Evolutionary conservation across 2,113 vertebrate genomes (phyloP), one percentile per base, ranked within the genome.

Genomic region (Eurystomus gularis): DNA sequence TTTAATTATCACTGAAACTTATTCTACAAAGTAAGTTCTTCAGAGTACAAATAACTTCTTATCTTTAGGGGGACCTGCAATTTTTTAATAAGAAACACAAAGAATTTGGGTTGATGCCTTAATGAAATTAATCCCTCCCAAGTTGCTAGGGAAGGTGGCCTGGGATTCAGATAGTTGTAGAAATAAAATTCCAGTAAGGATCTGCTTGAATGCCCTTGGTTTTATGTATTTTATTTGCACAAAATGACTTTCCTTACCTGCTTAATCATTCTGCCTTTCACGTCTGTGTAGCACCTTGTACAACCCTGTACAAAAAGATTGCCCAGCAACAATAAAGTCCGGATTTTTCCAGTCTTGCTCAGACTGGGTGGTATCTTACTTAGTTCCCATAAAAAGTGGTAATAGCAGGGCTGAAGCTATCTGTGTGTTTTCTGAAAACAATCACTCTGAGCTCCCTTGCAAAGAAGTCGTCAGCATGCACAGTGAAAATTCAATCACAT

Each of bases 1-100:
- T 92, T 97, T 97, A 97, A 98, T 96, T 97, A 96, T 94, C 66
- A 82, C 94, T 92, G 62, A 96, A 98, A 97, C 85, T 96, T 96
- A 96, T 37, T 95, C 94, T 97, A 95, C 72, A 88, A 95, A 95
- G 21, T 82, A 88, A 88, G 79, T 90, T 96, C 71, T 96, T 97
- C 79, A 75, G 69, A 94, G 62, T 86, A 68, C 24, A 96, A 93
- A 84, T 75, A 82, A 79, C 48, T 93, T 96, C 84, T 94, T 88
- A 94, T 86, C 81, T 94, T 97, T 96, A 82, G 29, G 33, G 83
- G 68, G 42, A 95, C 72, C 55, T 93, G 82, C 44, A 96, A 81
- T 78, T 89, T 92, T 97, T 95, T 76, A 76, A n/a, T 61, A 73
- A 75, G 51, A 70, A 79, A 82, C 20, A 78, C 71, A 75, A 84